These are phyloP conservation scores for Chromoteleia sp. DNA, from an alignment of 2,888 invertebrate species.

Conservation along the genomic window DNA sequence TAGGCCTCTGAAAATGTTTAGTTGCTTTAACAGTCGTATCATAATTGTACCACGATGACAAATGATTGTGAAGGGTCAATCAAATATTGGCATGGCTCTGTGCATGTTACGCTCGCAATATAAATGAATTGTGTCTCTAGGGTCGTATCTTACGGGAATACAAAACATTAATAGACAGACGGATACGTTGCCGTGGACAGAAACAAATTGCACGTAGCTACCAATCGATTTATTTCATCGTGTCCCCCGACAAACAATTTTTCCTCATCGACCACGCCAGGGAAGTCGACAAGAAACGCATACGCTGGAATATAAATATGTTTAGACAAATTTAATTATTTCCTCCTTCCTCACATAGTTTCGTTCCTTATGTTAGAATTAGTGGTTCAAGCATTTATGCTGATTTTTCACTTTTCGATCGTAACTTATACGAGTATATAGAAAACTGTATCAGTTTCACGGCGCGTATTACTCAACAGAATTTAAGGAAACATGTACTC, in stretches of 20 bases:
- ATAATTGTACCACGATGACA: constrained; percentile 75
- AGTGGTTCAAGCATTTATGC: too few species aligned
- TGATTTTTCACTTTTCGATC: too few species aligned
- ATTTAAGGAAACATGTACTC: too few species aligned
- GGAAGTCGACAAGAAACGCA: constrained; percentile 46
- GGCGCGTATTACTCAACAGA: too few species aligned
- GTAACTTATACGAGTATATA: too few species aligned
- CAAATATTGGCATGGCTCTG: constrained; percentile 81
- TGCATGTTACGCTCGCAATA: constrained; percentile 75
- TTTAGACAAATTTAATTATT: constrained; percentile 37
- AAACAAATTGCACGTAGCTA: constrained; percentile 79
- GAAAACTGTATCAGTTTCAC: too few species aligned
- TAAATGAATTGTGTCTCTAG: constrained; percentile 83
- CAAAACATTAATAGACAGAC: constrained; percentile 83
- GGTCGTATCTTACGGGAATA: constrained; percentile 81
- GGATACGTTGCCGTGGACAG: constrained; percentile 80
- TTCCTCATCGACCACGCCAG: constrained; percentile 60
- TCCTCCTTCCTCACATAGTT: too few species aligned
- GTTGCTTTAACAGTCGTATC: constrained; percentile 52
- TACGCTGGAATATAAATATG: constrained; percentile 40
- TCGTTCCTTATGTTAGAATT: too few species aligned
- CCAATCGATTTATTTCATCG: constrained; percentile 81
- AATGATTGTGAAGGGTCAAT: constrained; percentile 80
- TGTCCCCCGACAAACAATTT: constrained; percentile 68
- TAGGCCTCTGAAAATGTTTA: constrained; percentile 8